Conservation (phyloP, 2,888 invertebrate genomes). For the Oscheius onirici region DNA sequence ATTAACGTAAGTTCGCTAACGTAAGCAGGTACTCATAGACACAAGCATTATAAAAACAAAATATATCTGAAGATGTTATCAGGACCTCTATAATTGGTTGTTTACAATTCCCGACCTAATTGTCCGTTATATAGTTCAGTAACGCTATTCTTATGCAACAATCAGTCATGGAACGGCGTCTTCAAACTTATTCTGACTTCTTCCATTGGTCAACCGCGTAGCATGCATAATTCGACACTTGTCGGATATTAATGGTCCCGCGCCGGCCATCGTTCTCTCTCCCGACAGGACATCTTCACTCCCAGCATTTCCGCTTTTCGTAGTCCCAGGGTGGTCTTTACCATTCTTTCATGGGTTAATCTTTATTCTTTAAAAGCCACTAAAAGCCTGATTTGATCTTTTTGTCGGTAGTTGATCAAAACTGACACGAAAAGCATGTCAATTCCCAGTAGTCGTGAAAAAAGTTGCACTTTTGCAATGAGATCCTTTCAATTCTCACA, state of each 20-base stretch:
- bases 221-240: conserved; percentile 30
- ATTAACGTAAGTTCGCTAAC: no score
- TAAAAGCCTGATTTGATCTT: no score
- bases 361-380: background rate
- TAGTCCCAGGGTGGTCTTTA: conserved; percentile 24
- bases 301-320: background rate
- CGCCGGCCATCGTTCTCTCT: conserved; percentile 29
- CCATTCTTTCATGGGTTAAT: conserved; percentile 5
- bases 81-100: no score
- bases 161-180: no score
- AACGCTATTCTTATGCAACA: no score
- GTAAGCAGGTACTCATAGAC: no score
- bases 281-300: conserved; percentile 23
- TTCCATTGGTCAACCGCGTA: conserved; percentile 20
- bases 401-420: background rate
- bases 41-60: no score
- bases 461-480: background rate
- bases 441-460: background rate
- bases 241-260: conserved; percentile 33
- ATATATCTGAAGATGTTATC: no score
- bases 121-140: no score
- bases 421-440: background rate
- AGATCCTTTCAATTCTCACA: background rate
- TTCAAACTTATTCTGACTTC: background rate
- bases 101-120: no score